phyloP scores from a whole-genome alignment of 1,140 invertebrate species.

The Nautilus pompilius region DNA sequence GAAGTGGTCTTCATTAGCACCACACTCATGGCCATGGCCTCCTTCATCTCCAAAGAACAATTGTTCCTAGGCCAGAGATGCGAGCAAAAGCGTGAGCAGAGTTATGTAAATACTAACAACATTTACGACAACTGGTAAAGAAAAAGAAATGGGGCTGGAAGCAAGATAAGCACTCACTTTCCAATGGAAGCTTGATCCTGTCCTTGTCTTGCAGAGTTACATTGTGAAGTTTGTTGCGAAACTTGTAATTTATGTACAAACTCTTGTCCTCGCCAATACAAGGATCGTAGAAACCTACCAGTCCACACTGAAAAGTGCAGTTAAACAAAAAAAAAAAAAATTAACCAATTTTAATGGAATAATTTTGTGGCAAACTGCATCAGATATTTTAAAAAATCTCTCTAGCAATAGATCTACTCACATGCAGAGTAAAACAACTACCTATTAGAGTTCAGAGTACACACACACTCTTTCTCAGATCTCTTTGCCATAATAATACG shows the following conservation, averaged over 20 bases:
- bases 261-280: conserved; percentile 90
- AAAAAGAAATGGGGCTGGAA: not conserved
- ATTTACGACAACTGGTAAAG: no score
- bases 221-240: conserved; percentile 73
- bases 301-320: conserved; percentile 71
- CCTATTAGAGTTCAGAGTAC: not conserved
- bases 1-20: no score
- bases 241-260: conserved; percentile 82
- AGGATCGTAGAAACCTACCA: conserved; percentile 96
- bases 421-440: not conserved
- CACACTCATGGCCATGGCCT: no score
- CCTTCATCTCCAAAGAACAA: no score
- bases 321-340: no score
- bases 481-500: no score
- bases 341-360: no score
- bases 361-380: no score
- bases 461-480: not conserved
- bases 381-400: not conserved
- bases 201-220: conserved; percentile 79
- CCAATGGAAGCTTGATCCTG: conserved; percentile 70
- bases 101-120: no score
- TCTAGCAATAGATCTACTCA: not conserved
- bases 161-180: conserved; percentile 34
- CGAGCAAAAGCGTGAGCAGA: no score
- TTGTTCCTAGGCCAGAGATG: no score